Conservation (phyloP, 1,140 invertebrate species). For the Pseudomyrmex concolor region DNA sequence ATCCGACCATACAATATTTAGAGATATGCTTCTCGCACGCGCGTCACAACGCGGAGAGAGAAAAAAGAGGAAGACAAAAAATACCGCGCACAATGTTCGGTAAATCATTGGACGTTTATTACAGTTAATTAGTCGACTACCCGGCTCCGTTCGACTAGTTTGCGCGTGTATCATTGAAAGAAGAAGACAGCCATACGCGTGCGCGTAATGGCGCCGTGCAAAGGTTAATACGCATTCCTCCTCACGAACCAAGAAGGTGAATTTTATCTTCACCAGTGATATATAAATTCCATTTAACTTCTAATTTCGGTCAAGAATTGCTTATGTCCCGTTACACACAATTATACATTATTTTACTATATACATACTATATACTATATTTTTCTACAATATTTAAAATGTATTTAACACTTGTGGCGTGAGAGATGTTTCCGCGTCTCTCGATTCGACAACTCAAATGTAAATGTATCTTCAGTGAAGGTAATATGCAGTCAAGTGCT, state of each 20-base stretch:
- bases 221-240: constrained; percentile 41
- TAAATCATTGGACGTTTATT: constrained; percentile 81
- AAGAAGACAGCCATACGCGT: constrained; percentile 36
- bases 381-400: too few species aligned
- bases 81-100: constrained; percentile 62
- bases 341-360: too few species aligned
- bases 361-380: too few species aligned
- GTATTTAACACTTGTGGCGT: too few species aligned
- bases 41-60: constrained; percentile 29
- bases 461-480: not conserved
- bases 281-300: too few species aligned
- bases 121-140: constrained; percentile 78
- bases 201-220: constrained; percentile 36
- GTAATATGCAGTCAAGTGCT: too few species aligned
- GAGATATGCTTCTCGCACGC: constrained; percentile 13
- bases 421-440: too few species aligned
- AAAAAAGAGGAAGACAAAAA: constrained; percentile 31
- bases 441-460: not conserved
- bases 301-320: constrained; percentile 21
- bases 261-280: constrained; percentile 26
- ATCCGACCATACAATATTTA: constrained; percentile 32
- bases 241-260: constrained; percentile 40
- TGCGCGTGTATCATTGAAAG: constrained; percentile 66
- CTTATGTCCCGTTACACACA: too few species aligned
- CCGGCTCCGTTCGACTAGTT: constrained; percentile 69